A percentile compares a stretch with the other conserved stretches of the same genome.
Conservation (phyloP, 2,113 vertebrate species). For the Tretioscincus oriximinensis region DNA sequence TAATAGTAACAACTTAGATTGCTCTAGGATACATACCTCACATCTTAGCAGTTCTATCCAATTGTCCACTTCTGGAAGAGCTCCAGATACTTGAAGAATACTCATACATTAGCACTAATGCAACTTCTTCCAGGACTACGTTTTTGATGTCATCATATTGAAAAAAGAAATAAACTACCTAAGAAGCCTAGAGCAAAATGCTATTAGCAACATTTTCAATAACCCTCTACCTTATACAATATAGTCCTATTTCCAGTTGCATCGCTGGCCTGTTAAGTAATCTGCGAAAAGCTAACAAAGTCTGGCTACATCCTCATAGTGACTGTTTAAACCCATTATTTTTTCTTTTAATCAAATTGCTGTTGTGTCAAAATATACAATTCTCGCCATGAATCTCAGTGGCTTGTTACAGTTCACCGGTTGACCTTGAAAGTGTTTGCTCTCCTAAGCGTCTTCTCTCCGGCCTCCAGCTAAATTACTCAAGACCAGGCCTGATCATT, state of each 20-base stretch:
- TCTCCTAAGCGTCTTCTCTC: slow-evolving; percentile 87
- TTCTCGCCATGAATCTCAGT: slow-evolving; percentile 92
- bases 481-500: slow-evolving; percentile 79
- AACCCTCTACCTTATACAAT: slow-evolving; percentile 74
- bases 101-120: not conserved
- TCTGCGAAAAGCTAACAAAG: slow-evolving; percentile 88
- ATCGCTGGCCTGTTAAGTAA: slow-evolving; percentile 86
- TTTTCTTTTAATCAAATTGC: slow-evolving; percentile 98
- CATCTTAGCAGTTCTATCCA: not conserved
- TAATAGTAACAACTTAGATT: not conserved
- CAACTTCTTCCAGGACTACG: not conserved
- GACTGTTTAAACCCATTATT: slow-evolving; percentile 98
- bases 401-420: slow-evolving; percentile 90
- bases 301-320: slow-evolving; percentile 90
- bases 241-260: slow-evolving; percentile 83
- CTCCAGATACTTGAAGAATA: not conserved
- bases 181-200: slow-evolving; percentile 32
- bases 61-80: not conserved
- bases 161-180: slow-evolving; percentile 18
- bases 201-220: slow-evolving; percentile 55
- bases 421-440: slow-evolving; percentile 99
- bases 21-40: not conserved
- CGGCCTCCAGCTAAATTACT: slow-evolving; percentile 81
- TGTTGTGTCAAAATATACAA: slow-evolving; percentile 92
- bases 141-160: slow-evolving; percentile 25